Percentiles rank a stretch among this genome's conserved stretches.
phyloP scores from a whole-genome alignment of 1,140 invertebrate genomes.

The Samia ricini region DNA sequence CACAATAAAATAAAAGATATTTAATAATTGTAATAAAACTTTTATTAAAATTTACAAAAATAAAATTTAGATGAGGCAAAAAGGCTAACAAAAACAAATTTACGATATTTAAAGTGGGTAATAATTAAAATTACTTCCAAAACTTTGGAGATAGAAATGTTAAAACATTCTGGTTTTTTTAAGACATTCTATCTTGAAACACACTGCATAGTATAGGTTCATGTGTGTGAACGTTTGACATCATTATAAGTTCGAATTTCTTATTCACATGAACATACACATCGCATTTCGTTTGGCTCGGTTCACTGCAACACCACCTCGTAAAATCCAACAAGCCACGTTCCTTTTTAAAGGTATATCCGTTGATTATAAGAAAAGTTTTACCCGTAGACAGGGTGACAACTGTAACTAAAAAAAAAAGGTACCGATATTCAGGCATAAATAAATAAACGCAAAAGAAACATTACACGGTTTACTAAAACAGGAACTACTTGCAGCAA shows the following conservation, averaged over 20 bases:
- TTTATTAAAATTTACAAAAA: background rate
- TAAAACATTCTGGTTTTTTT: background rate
- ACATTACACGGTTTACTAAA: too few species aligned
- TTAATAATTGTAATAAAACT: background rate
- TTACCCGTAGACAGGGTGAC: conserved; percentile 49
- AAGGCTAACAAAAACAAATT: too few species aligned
- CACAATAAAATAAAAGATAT: background rate
- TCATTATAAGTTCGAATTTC: conserved; percentile 45
- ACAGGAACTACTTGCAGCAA: too few species aligned
- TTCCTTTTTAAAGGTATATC: conserved; percentile 55
- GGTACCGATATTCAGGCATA: background rate
- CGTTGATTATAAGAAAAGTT: conserved; percentile 56
- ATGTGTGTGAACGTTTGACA: conserved; percentile 52
- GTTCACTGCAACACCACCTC: conserved; percentile 58
- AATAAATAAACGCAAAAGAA: background rate
- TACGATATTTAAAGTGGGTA: too few species aligned
- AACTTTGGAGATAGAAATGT: background rate
- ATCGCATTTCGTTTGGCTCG: conserved; percentile 42
- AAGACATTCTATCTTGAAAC: conserved; percentile 45
- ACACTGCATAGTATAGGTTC: conserved; percentile 49
- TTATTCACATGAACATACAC: conserved; percentile 55
- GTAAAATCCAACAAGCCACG: conserved; percentile 38
- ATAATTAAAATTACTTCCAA: background rate
- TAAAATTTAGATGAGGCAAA: background rate
- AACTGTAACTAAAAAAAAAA: conserved; percentile 52